Conservation (phyloP, 2,113 vertebrate genomes). For the Corythornis cristatus region DNA sequence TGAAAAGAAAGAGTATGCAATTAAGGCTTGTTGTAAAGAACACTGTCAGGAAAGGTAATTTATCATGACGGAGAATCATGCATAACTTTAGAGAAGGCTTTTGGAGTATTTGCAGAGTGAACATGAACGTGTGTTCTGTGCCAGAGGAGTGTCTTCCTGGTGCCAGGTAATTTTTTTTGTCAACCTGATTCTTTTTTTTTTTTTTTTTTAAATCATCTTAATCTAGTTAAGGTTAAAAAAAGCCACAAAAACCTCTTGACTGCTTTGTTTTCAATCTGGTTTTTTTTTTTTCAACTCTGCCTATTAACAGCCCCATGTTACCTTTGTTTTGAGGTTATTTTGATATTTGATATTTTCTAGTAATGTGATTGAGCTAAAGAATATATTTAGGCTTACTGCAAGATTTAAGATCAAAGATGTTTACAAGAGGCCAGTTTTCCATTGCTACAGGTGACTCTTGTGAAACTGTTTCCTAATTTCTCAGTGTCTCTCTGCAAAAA, state of each 20-base stretch:
- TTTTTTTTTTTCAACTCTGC: not conserved
- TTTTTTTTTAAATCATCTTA: not conserved
- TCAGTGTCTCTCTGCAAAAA: not conserved
- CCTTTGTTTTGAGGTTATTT: not conserved
- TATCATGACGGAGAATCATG: slow-evolving; percentile 20
- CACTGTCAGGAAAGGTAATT: not conserved
- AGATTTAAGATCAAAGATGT: not conserved
- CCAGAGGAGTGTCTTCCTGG: slow-evolving; percentile 27
- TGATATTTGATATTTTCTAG: not conserved
- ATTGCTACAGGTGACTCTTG: not conserved
- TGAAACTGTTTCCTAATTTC: not conserved
- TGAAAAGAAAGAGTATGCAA: not conserved
- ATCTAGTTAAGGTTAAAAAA: not conserved
- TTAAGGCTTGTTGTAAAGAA: not conserved
- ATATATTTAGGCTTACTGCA: not conserved
- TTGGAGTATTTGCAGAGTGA: not conserved
- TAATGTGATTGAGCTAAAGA: not conserved
- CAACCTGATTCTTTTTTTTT: not conserved
- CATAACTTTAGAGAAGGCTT: not conserved
- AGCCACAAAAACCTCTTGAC: not conserved
- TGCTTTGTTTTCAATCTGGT: not conserved
- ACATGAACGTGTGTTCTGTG: not conserved
- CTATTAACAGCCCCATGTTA: not conserved
- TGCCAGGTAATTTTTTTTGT: not conserved
- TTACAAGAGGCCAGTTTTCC: not conserved